Conservation (phyloP, 2,888 invertebrate genomes). For the Pachydiplax longipennis region DNA sequence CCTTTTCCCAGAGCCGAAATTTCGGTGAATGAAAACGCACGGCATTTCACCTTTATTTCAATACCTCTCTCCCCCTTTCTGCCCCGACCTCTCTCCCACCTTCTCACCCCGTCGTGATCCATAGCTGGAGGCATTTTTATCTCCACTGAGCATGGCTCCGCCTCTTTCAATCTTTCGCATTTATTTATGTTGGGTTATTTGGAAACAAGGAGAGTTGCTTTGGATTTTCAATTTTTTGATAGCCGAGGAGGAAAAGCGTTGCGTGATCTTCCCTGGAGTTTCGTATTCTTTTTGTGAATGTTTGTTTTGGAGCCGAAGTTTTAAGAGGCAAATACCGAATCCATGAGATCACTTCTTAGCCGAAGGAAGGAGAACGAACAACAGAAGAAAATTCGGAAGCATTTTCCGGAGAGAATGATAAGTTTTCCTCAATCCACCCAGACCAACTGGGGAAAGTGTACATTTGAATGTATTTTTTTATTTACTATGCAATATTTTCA, state of each 20-base stretch:
- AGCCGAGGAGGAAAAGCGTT: background rate
- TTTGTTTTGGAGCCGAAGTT: no score
- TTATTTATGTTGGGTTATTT: background rate
- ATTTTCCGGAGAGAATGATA: no score
- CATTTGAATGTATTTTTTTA: no score
- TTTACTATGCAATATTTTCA: no score
- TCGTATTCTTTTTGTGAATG: no score
- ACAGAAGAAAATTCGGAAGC: no score
- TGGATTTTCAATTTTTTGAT: background rate
- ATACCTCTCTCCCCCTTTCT: background rate
- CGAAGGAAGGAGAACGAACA: no score
- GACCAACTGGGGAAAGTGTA: no score
- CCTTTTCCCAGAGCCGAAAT: background rate
- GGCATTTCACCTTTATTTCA: background rate
- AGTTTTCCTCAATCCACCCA: no score
- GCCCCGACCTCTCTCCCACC: background rate
- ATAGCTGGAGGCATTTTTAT: conserved; percentile 5
- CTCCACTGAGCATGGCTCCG: background rate
- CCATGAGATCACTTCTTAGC: no score
- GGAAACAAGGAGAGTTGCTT: background rate
- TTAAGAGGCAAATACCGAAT: no score
- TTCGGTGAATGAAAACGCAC: conserved; percentile 21
- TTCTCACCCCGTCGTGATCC: background rate
- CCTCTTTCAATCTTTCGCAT: background rate
- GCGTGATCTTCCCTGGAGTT: background rate